Base-by-base conservation (phyloP, 2,797 vertebrate species). In the Lemur catta region DNA sequence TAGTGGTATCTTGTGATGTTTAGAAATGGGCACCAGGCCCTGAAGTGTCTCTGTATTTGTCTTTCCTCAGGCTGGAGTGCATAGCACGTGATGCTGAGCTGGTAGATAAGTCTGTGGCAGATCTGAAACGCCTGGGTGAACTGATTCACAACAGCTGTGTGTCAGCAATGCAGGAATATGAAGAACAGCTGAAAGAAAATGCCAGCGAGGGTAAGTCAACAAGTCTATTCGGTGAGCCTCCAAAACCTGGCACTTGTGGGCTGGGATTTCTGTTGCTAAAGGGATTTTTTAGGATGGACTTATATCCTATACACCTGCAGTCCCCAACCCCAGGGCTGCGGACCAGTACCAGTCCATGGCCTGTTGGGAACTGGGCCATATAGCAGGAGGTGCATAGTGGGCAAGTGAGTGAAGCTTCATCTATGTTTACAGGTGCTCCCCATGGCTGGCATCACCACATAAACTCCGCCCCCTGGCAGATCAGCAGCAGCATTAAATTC, bases 81-180 rank as follows among this genome's bases (percentile, higher is more conserved):
- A 99, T 99, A 52, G 99, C 99, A 10, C 98, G 99, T 28, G 99
- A 99, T 98, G 99, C 99, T 2, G 99, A 99, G 98, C 98, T 99
- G 97, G 99, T 99, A 46, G 99, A 99, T 95, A 99, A 99, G 95
- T 99, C 99, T 0, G 98, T 99, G 33, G 99, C 99, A 30, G 99
- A 99, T 97, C 98, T 99, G 89, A 99, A 99, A 98, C 98, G 99
- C 20, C 98, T 99, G 4, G 99, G 99, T 2, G 99, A 99, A 13
- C 99, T 99, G 96, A 99, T 99, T 84, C 99, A 99, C 96, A 99
- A 98, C 15, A 99, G 99, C 93, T 99, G 99, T 95, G 99, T 99
- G 91, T 98, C 99, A 35, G 99, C 99, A 4, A 99, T 99, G 98
- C 99, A 99, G 97, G 99, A 99, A n/a, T 99, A 99, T 0, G 99